phyloP scores from a whole-genome alignment of 1,140 invertebrate species.

The Drosophila saltans region DNA sequence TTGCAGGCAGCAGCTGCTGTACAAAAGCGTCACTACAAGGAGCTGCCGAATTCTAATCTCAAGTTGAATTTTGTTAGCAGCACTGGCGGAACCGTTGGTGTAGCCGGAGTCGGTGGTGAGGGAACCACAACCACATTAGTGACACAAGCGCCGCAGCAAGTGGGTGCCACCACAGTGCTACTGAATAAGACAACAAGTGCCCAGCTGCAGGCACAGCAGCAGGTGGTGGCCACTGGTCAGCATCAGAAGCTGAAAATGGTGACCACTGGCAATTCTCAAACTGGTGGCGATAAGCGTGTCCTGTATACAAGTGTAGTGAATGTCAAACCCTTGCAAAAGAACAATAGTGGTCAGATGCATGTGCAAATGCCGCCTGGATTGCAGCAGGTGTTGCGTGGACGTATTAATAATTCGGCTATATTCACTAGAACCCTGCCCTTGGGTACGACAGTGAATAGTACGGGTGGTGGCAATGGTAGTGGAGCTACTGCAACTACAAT shows the following conservation, averaged over 20 bases:
- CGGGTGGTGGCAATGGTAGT: constrained; percentile 28
- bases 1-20: constrained; percentile 63
- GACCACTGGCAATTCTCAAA: constrained; percentile 40
- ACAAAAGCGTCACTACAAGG: constrained; percentile 74
- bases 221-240: constrained; percentile 44
- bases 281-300: constrained; percentile 68
- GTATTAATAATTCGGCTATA: constrained; percentile 75
- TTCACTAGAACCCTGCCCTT: constrained; percentile 74
- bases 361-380: constrained; percentile 74
- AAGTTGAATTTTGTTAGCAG: constrained; percentile 79
- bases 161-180: constrained; percentile 66
- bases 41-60: constrained; percentile 73
- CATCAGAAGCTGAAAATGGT: constrained; percentile 73
- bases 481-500: constrained; percentile 54
- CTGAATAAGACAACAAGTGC: constrained; percentile 54
- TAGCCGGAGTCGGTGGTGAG: background rate
- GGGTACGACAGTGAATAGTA: constrained; percentile 70
- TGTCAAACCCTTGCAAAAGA: constrained; percentile 78
- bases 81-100: constrained; percentile 24
- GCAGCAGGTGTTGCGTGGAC: constrained; percentile 70
- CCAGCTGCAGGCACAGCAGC: constrained; percentile 55
- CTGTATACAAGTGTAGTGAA: constrained; percentile 78
- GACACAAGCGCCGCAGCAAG: constrained; percentile 42
- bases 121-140: background rate
- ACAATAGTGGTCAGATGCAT: constrained; percentile 80